These are phyloP conservation scores for Petromus typicus DNA, from an alignment of 2,113 vertebrate genomes.

Conservation along the genomic window DNA sequence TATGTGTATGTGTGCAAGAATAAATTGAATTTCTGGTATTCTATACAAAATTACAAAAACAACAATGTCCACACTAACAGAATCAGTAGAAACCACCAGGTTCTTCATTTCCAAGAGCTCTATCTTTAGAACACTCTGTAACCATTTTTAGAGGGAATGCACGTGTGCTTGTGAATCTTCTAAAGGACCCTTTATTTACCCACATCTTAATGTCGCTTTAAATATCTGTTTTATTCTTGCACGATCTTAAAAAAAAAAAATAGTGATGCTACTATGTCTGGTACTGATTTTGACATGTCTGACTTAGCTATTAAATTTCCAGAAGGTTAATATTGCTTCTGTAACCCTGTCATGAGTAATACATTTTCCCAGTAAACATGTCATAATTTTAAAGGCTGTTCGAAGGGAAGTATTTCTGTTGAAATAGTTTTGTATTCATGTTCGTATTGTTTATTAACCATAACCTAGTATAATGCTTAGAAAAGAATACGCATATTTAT, in stretches of 20 bases:
- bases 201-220: conserved; percentile 50
- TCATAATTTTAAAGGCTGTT: conserved; percentile 73
- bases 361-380: conserved; percentile 71
- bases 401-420: conserved; percentile 70
- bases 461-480: conserved; percentile 67
- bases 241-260: conserved; percentile 66
- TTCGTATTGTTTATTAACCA: conserved; percentile 74
- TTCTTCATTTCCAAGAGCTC: conserved; percentile 76
- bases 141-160: not conserved
- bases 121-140: conserved; percentile 75
- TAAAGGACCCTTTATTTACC: conserved; percentile 44
- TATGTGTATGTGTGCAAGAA: conserved; percentile 64
- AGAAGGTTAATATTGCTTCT: conserved; percentile 80
- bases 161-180: not conserved
- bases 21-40: conserved; percentile 62
- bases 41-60: conserved; percentile 66
- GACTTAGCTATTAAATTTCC: conserved; percentile 75
- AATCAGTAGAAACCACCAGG: conserved; percentile 71
- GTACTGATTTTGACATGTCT: conserved; percentile 64
- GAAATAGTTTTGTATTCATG: conserved; percentile 73
- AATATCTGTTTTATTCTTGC: conserved; percentile 49
- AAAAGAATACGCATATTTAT: conserved; percentile 77
- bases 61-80: conserved; percentile 76
- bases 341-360: conserved; percentile 71
- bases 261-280: conserved; percentile 40